Base-by-base conservation (phyloP, 2,888 invertebrate species). In the Aspidiotus destructor region DNA sequence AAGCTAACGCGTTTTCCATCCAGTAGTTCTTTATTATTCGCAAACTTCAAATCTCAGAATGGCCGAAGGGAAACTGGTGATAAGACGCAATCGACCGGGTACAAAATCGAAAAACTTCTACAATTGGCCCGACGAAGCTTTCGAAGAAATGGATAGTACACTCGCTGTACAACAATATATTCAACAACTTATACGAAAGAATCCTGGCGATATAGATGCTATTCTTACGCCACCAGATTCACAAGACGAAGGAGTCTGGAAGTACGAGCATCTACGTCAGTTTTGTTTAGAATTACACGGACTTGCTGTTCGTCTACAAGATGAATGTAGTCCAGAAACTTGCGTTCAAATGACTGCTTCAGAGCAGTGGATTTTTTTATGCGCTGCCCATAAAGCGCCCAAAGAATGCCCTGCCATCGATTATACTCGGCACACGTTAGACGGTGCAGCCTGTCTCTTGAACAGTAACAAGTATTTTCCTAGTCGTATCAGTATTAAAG, bases 381-480 rank as follows among this genome's bases (percentile, higher is more conserved):
- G 99, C 82, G 99, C 99, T 70, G 98, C 99, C 55, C 99, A 99
- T 78, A 99, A 99, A 83, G 98, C 98, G 72, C 99, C 99, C 54
- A 99, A 99, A 79, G 99, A 99, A 84, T 99, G 99, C 79, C 94
- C 98, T 69, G 99, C 99, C 67, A 99, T 99, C 77, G 98, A 99
- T 80, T 99, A 99, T 76, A 99, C 98, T 2, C 84, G 99, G 74
- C 99, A 99, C 77, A 99, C 99, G 57, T 81, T 99, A 72, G 99
- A 99, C 80, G 98, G 99, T 44, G 99, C 99, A 72, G 97, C 98
- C 72, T 97, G 97, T 81, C 83, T 99, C 74, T 84, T 99, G 72
- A 99, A 99, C 81, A 97, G 95, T 81, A 98, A 97, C 81, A 98
- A 99, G 84, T 99, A 99, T 80, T 99, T 99, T 80, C 99, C 99